These are phyloP conservation scores for Eriosoma lanigerum DNA, from an alignment of 1,140 invertebrate genomes.

Conservation along the genomic window DNA sequence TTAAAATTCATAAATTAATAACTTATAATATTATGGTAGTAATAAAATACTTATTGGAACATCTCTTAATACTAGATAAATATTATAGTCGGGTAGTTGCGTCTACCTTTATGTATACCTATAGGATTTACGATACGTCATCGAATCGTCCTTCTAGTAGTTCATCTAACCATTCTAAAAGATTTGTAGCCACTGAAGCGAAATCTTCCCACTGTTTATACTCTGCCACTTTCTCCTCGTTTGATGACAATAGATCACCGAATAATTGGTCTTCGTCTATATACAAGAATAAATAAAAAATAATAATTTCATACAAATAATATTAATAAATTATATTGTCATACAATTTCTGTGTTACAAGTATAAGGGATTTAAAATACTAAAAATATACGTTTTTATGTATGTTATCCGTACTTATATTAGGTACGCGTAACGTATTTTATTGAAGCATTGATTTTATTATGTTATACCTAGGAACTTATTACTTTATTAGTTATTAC, in stretches of 20 bases:
- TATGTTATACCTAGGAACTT: too few relatives aligned
- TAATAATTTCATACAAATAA: neutral
- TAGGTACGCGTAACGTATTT: too few relatives aligned
- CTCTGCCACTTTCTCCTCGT: slow-evolving; percentile 53
- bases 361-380: too few relatives aligned
- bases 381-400: too few relatives aligned
- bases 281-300: neutral
- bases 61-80: neutral
- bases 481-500: too few relatives aligned
- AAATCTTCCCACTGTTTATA: slow-evolving; percentile 65
- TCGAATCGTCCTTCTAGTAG: slow-evolving; percentile 10
- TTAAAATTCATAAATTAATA: too few relatives aligned
- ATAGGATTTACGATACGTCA: neutral
- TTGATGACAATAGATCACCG: slow-evolving; percentile 51
- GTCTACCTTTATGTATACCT: too few relatives aligned
- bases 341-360: too few relatives aligned
- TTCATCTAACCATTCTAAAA: slow-evolving; percentile 60
- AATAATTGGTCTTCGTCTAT: slow-evolving; percentile 57
- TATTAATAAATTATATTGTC: neutral
- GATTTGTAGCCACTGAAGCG: slow-evolving; percentile 66
- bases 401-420: too few relatives aligned
- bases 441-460: too few relatives aligned
- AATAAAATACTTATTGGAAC: too few relatives aligned
- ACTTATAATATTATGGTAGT: too few relatives aligned
- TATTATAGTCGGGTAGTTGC: neutral